These are phyloP conservation scores for Echinops telfairi DNA, from an alignment of 2,113 vertebrate genomes.

Conservation along the genomic window DNA sequence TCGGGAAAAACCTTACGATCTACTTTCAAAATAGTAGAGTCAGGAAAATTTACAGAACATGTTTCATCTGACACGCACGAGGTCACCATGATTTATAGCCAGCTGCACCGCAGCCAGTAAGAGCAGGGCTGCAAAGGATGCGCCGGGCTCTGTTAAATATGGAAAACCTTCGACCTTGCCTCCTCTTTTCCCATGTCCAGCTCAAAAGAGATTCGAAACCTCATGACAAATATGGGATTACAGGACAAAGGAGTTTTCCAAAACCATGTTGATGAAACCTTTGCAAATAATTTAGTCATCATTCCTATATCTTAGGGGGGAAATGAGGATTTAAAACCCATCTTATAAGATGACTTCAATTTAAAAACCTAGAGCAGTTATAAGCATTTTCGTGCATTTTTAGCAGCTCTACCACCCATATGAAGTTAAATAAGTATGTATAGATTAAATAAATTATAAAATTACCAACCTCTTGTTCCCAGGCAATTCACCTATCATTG, in stretches of 20 bases:
- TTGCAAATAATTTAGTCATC: background rate
- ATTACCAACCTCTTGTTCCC: background rate
- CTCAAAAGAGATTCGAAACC: too few species aligned
- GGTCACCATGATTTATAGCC: background rate
- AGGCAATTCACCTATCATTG: background rate
- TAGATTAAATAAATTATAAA: slow-evolving; percentile 1
- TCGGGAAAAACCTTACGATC: background rate
- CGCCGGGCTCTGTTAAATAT: background rate
- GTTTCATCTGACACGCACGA: background rate
- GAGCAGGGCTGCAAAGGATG: background rate
- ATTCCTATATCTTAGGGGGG: background rate
- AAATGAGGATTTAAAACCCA: background rate
- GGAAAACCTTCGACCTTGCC: background rate
- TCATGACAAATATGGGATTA: too few species aligned
- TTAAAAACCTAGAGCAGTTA: background rate
- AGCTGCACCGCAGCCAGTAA: background rate
- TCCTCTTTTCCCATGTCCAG: too few species aligned
- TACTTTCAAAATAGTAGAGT: background rate
- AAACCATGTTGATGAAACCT: too few species aligned
- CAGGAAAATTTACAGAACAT: background rate
- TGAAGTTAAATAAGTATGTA: background rate
- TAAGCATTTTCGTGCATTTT: background rate
- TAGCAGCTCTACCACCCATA: background rate
- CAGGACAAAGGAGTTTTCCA: too few species aligned
- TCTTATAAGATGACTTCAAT: slow-evolving; percentile 21